Evolutionary conservation across 1,140 invertebrate genomes (phyloP).

Genomic region (Bombus superbus): DNA sequence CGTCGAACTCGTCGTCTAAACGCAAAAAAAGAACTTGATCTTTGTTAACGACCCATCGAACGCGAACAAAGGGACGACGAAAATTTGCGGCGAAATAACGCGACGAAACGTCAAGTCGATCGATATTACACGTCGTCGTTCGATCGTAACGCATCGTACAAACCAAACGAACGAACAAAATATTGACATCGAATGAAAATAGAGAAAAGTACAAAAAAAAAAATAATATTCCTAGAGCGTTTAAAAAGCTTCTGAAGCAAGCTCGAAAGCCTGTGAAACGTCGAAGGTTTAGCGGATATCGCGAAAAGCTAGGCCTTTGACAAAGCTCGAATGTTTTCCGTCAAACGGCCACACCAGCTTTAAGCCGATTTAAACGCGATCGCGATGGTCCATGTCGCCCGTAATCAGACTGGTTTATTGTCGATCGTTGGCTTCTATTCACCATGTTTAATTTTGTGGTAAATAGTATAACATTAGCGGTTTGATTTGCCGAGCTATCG

Average conservation of each 20-base stretch:
- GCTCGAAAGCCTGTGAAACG: background rate
- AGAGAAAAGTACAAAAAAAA: background rate
- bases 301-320: slow-evolving; percentile 15
- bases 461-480: slow-evolving; percentile 43
- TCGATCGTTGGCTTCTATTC: slow-evolving; percentile 41
- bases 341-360: slow-evolving; percentile 21
- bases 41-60: background rate
- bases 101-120: background rate
- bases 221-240: background rate
- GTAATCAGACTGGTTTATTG: slow-evolving; percentile 52
- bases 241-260: background rate
- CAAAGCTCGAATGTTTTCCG: slow-evolving; percentile 47
- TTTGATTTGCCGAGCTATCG: slow-evolving; percentile 23
- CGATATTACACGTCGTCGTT: background rate
- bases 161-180: background rate
- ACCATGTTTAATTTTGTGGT: slow-evolving; percentile 37
- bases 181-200: background rate
- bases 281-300: background rate
- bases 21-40: background rate
- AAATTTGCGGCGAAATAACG: background rate
- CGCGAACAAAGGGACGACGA: background rate
- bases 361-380: slow-evolving; percentile 49
- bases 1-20: background rate
- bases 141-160: background rate
- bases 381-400: slow-evolving; percentile 8